phyloP scores from a whole-genome alignment of 23 tunicate species.

The Botrylloides violaceus region DNA sequence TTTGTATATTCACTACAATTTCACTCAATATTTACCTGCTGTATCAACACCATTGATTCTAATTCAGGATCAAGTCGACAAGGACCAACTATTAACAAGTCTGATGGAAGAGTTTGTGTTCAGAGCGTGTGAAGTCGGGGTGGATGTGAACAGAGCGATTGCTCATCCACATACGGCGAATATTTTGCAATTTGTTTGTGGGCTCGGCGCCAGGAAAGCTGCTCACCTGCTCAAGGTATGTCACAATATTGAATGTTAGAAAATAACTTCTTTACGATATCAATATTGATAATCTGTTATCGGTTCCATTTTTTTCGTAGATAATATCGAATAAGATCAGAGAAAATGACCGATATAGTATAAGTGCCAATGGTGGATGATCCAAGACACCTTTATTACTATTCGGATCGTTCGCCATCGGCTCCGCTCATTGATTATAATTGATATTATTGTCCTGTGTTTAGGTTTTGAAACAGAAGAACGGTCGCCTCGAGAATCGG shows the following conservation, averaged over 20 bases:
- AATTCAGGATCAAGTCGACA: constrained; percentile 55
- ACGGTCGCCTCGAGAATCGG: constrained; percentile 81
- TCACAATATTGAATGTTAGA: too few species aligned
- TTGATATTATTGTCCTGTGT: background rate
- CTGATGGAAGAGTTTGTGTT: constrained; percentile 85
- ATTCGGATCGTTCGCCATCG: too few species aligned
- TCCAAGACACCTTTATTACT: too few species aligned
- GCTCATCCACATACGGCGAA: constrained; percentile 85
- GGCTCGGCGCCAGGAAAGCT: constrained; percentile 93
- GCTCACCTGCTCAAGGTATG: constrained; percentile 84
- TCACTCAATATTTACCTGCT: too few species aligned
- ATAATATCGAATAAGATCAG: too few species aligned
- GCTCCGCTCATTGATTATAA: background rate
- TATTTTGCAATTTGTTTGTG: constrained; percentile 90
- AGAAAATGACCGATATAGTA: too few species aligned
- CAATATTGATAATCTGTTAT: too few species aligned
- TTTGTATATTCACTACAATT: background rate
- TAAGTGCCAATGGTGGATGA: background rate
- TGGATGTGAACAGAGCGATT: constrained; percentile 87
- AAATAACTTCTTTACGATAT: too few species aligned
- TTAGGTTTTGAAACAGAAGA: constrained; percentile 82
- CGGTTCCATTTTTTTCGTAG: too few species aligned
- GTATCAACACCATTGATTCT: too few species aligned
- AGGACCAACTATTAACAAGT: constrained; percentile 66
- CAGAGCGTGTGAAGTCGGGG: constrained; percentile 92